These are phyloP conservation scores for Eufriesea mexicana DNA, from an alignment of 1,140 invertebrate genomes.

Conservation along the genomic window DNA sequence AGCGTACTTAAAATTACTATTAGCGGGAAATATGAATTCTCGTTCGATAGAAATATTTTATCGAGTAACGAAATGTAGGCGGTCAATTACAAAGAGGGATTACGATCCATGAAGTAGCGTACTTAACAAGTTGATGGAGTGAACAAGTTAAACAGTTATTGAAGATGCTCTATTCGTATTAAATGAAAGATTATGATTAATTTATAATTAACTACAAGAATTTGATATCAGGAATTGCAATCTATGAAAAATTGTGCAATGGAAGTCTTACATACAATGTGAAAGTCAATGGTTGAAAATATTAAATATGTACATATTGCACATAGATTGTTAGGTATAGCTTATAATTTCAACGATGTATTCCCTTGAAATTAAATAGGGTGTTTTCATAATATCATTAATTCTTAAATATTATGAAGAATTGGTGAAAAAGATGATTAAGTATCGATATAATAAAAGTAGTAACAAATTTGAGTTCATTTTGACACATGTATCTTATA, in stretches of 20 bases:
- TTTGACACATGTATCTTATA: too few relatives aligned
- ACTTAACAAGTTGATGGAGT: background rate
- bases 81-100: constrained; percentile 10
- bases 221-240: background rate
- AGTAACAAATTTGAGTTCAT: too few relatives aligned
- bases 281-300: background rate
- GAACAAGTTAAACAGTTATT: background rate
- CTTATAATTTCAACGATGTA: background rate
- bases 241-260: background rate
- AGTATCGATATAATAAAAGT: background rate
- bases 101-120: background rate
- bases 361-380: background rate
- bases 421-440: background rate
- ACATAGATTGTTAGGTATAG: background rate
- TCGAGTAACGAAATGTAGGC: background rate
- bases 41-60: constrained; percentile 7
- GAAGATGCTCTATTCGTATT: background rate
- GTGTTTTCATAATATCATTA: background rate
- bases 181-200: background rate
- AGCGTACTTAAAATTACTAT: constrained; percentile 30
- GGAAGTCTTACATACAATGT: too few relatives aligned
- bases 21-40: background rate
- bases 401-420: background rate
- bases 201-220: background rate
- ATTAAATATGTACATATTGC: background rate